Evolutionary conservation across 1,140 invertebrate genomes (phyloP), one percentile per base, ranked within the genome.

Genomic region (Monomorium pharaonis): DNA sequence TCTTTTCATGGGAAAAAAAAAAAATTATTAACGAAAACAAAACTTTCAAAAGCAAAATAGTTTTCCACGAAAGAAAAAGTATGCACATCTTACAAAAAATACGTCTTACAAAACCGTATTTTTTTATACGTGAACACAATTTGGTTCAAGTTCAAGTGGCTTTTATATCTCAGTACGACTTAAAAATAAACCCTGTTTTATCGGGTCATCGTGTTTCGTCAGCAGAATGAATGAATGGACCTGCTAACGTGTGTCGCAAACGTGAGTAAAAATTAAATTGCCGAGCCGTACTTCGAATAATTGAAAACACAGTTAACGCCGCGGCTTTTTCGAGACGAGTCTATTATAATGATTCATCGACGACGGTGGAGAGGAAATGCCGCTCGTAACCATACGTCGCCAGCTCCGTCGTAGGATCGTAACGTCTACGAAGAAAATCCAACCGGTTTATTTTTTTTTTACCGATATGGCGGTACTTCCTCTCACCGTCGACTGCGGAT

Each of bases 301-400:
- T 49, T 47, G 44, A 30, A 42, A 76, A 49, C 47, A 44, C 21
- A 69, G 2, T 70, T 72, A 16, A 16, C 3, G n/a, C 69, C 6
- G 7, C 16, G 70, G n/a, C 21, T 72, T 72, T 87, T 85, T 78
- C 47, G 54, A 21, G 37, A 62, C 83, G 30, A 63, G 37, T 44
- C 33, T 44, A 37, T 62, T 51, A 69, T 58, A 27, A 44, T 86
- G 84, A 88, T 81, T 88, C 84, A 86, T 75, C 84, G 30, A 65
- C 56, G 72, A 33, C 12, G 65, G 2, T 63, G 37, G 51, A 60
- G n/a, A n/a, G 74, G 77, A 77, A 78, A 63, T 63, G 27, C 4
- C 69, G 56, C n/a, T 49, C 56, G 47, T 47, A 51, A 67, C 74
- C 30, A 49, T 60, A 58, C 56, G 67, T 56, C 81, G 62, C 37